Evolutionary conservation across 2,113 vertebrate genomes (phyloP).

Genomic region (Caloenas nicobarica): DNA sequence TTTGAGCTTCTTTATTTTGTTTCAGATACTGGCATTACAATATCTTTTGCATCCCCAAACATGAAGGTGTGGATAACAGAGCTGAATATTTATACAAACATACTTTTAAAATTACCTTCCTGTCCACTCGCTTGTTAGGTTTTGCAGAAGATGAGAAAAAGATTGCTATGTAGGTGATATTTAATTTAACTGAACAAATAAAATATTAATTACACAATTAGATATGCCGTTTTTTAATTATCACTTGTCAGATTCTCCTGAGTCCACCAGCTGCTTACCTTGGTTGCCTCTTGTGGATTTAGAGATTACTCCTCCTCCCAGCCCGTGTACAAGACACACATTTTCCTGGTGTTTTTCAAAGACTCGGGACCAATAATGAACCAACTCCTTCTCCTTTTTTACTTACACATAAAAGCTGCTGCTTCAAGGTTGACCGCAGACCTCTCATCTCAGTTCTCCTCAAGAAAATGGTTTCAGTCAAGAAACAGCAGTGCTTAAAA

Average conservation of each 20-base stretch:
- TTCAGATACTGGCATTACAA: background rate
- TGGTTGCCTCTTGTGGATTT: background rate
- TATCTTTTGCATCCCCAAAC: background rate
- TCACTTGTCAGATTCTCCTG: slow-evolving; percentile 19
- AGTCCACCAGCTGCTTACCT: slow-evolving; percentile 24
- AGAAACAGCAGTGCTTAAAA: background rate
- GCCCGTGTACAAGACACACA: background rate
- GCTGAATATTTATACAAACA: background rate
- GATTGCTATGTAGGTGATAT: background rate
- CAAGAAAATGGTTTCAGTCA: background rate
- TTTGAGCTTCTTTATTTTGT: background rate
- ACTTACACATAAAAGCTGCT: background rate
- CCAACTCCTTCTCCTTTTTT: background rate
- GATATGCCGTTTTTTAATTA: slow-evolving; percentile 8
- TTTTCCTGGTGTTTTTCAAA: slow-evolving; percentile 8
- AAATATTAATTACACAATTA: slow-evolving; percentile 20
- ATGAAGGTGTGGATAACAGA: background rate
- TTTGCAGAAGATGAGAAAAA: background rate
- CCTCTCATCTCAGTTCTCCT: background rate
- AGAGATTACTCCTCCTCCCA: background rate
- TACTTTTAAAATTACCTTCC: background rate
- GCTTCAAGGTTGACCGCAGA: background rate
- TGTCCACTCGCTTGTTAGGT: background rate
- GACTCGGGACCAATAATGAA: background rate
- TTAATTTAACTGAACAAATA: background rate